Evolutionary conservation across 2,113 vertebrate species (phyloP).

Genomic region (Syrrhaptes paradoxus): DNA sequence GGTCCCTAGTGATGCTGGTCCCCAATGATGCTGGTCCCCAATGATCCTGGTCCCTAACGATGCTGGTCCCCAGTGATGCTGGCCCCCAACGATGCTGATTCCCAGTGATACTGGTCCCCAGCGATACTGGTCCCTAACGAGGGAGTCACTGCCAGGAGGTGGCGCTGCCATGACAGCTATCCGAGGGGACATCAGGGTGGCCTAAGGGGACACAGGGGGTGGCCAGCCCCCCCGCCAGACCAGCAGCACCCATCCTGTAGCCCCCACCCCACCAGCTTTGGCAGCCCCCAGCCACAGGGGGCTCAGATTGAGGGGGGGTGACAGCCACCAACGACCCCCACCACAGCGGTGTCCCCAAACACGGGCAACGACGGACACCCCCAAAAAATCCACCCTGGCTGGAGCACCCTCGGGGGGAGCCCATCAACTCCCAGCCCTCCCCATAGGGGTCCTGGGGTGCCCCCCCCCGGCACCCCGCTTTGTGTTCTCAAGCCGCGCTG

Average conservation of each 20-base stretch:
- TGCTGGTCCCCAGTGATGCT: no score
- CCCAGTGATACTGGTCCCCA: no score
- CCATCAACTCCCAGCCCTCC: neutral
- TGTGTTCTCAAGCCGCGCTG: neutral
- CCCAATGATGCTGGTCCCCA: neutral
- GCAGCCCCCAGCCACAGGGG: neutral
- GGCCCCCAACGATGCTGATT: no score
- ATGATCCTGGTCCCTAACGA: neutral
- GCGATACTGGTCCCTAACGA: neutral
- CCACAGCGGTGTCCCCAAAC: neutral
- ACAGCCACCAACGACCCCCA: neutral
- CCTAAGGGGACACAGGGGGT: neutral
- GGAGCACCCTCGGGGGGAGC: neutral
- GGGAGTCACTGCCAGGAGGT: conserved; percentile 36
- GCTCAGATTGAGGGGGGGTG: neutral
- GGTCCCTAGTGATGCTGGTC: no score
- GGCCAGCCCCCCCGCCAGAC: neutral
- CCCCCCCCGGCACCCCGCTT: neutral
- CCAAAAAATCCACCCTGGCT: neutral
- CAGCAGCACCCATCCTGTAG: neutral
- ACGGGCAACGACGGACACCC: fast-evolving
- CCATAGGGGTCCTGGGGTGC: neutral
- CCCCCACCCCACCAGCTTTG: no score
- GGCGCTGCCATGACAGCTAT: conserved; percentile 24
- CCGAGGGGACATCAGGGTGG: neutral